Evolutionary conservation across 2,888 invertebrate species (phyloP).

Genomic region (Drosophila acutilabella): DNA sequence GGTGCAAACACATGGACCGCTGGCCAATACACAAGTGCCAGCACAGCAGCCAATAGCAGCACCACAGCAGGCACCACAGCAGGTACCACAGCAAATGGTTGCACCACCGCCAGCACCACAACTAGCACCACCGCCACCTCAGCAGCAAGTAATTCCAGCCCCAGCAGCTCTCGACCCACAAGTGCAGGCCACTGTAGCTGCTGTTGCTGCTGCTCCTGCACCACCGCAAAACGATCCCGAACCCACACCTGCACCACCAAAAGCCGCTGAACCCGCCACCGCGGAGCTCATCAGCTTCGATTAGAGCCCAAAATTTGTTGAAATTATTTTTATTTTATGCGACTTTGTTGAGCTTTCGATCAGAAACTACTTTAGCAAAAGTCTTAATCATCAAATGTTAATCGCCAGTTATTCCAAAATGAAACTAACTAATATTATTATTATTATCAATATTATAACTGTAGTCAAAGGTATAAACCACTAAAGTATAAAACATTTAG

Average conservation of each 20-base stretch:
- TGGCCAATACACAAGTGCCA: conserved; percentile 64
- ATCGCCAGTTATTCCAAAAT: conserved; percentile 36
- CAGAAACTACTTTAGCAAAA: conserved; percentile 1
- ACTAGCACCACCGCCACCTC: conserved; percentile 77
- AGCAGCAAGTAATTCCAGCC: conserved; percentile 73
- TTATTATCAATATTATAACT: conserved; percentile 13
- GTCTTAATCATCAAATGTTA: conserved; percentile 28
- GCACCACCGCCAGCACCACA: conserved; percentile 24
- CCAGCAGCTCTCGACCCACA: conserved; percentile 42
- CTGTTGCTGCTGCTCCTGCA: conserved; percentile 78
- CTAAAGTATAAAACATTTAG: background rate
- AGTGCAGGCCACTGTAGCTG: conserved; percentile 78
- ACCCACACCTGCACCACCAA: conserved; percentile 64
- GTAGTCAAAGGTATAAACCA: conserved; percentile 15
- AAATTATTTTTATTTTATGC: background rate
- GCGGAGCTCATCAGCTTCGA: conserved; percentile 94
- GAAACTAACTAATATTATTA: conserved; percentile 16
- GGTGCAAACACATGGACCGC: conserved; percentile 25
- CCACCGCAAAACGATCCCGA: conserved; percentile 83
- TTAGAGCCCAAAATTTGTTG: conserved; percentile 84
- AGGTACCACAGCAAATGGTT: conserved; percentile 87
- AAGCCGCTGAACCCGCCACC: conserved; percentile 87
- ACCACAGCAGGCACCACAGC: conserved; percentile 73
- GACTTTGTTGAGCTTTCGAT: background rate
- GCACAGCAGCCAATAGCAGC: conserved; percentile 43